phyloP scores from a whole-genome alignment of 2,797 vertebrate genomes.

The Epinephelus awoara region DNA sequence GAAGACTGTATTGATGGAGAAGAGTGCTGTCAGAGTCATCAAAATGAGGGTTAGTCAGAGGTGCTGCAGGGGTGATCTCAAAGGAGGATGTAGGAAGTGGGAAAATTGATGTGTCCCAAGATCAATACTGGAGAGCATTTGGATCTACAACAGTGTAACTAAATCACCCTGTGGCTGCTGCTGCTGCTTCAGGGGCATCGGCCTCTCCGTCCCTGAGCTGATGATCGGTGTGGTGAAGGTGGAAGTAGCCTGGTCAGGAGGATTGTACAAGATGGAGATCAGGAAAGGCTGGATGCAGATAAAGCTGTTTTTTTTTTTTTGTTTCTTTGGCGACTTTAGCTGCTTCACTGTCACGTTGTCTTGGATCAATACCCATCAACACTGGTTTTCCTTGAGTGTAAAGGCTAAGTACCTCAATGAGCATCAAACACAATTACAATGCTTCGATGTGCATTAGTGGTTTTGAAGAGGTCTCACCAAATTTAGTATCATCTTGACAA shows the following conservation, averaged over 20 bases:
- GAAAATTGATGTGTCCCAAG: constrained; percentile 75
- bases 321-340: constrained; percentile 19
- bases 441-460: constrained; percentile 64
- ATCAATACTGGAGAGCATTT: constrained; percentile 79
- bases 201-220: constrained; percentile 43
- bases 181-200: constrained; percentile 28
- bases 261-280: neutral
- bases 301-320: neutral
- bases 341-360: constrained; percentile 46
- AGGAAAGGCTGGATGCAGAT: neutral
- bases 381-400: constrained; percentile 64
- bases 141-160: constrained; percentile 76
- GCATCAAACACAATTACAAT: constrained; percentile 61
- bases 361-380: constrained; percentile 75
- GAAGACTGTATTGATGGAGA: constrained; percentile 15
- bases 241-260: constrained; percentile 37
- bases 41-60: constrained; percentile 41
- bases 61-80: constrained; percentile 57
- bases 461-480: constrained; percentile 65
- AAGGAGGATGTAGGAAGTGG: constrained; percentile 82
- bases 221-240: constrained; percentile 20
- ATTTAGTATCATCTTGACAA: constrained; percentile 53
- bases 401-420: constrained; percentile 66
- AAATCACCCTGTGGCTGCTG: constrained; percentile 63
- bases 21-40: constrained; percentile 39